Percentiles rank a stretch among this genome's conserved stretches.
phyloP scores from a whole-genome alignment of 92 coral and sea anemone species.

The Montipora capitata region DNA sequence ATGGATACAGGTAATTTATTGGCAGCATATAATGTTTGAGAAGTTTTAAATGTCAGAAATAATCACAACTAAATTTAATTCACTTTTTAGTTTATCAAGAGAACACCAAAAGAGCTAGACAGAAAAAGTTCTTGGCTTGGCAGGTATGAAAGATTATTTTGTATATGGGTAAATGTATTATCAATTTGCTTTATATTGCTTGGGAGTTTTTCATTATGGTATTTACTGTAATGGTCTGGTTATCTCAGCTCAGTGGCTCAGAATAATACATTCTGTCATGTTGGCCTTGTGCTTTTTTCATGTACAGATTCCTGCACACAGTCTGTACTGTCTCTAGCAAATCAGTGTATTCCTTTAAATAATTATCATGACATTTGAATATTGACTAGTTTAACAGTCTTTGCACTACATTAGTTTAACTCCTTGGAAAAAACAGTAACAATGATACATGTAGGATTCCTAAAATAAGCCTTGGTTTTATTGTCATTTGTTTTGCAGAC shows the following conservation, averaged over 20 bases:
- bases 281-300: no score
- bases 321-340: no score
- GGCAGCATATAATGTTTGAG: neutral
- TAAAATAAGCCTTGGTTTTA: neutral
- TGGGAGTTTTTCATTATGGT: neutral
- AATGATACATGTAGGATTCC: neutral
- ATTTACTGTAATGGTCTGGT: neutral
- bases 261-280: no score
- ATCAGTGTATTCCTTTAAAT: no score
- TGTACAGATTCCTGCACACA: no score
- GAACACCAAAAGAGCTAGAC: slow-evolving; percentile 44
- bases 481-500: slow-evolving; percentile 34
- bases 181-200: neutral
- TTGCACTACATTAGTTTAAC: neutral
- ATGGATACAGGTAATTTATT: slow-evolving; percentile 19
- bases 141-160: slow-evolving; percentile 29
- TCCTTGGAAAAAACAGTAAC: neutral
- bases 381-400: neutral
- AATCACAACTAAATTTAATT: neutral
- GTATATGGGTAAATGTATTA: neutral
- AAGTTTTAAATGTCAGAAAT: neutral
- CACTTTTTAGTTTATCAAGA: slow-evolving; percentile 36
- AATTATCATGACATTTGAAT: no score
- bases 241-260: no score
- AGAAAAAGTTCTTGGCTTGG: no score